Percentiles rank a stretch among this genome's conserved stretches.
These are phyloP conservation scores for Muscicapa striata DNA, from an alignment of 2,797 vertebrate species.

Conservation along the genomic window DNA sequence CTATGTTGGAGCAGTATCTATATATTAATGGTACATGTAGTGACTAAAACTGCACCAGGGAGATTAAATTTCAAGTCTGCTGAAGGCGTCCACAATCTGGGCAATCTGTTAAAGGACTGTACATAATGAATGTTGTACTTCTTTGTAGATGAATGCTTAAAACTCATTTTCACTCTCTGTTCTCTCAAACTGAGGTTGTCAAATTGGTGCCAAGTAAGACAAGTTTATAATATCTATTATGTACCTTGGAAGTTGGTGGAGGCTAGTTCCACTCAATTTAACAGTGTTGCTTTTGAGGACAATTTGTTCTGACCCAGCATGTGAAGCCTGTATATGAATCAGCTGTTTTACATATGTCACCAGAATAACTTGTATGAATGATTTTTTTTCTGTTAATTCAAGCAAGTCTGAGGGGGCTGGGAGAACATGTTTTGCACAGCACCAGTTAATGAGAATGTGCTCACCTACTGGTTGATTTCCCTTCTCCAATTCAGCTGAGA, in stretches of 20 bases:
- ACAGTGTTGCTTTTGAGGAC: constrained; percentile 43
- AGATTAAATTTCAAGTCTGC: constrained; percentile 10
- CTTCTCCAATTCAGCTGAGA: not conserved
- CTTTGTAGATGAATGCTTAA: constrained; percentile 35
- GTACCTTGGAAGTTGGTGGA: constrained; percentile 62
- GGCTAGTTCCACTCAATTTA: constrained; percentile 68
- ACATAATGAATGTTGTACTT: constrained; percentile 44
- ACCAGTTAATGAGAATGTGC: not conserved
- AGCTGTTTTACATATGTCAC: constrained; percentile 30
- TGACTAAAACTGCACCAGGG: not conserved
- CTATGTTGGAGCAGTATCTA: not conserved
- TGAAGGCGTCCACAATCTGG: constrained; percentile 39
- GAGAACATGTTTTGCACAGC: not conserved
- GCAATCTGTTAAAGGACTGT: constrained; percentile 51
- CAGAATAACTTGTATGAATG: not conserved
- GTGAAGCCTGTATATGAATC: constrained; percentile 30
- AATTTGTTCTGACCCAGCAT: constrained; percentile 42
- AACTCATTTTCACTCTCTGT: constrained; percentile 66
- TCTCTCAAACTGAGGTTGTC: constrained; percentile 57
- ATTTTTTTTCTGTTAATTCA: constrained; percentile 28
- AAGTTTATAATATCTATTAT: constrained; percentile 65
- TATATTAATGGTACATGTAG: not conserved
- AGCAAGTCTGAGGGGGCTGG: not conserved
- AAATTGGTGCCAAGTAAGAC: constrained; percentile 60
- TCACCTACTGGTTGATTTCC: not conserved